Evolutionary conservation across 2,797 vertebrate genomes (phyloP).

Genomic region (Pangasius macronema): DNA sequence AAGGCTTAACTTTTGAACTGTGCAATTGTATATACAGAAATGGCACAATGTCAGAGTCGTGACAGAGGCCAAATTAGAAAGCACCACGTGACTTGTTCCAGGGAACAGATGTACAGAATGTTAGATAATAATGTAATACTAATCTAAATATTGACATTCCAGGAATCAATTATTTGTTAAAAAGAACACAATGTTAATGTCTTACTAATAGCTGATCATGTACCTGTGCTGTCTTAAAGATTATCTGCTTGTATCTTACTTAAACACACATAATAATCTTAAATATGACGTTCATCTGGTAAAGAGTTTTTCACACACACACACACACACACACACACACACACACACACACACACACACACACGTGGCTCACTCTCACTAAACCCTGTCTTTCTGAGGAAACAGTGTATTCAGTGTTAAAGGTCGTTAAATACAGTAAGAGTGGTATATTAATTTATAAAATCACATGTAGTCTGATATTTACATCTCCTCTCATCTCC

Average conservation of each 20-base stretch:
- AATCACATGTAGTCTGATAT: not conserved
- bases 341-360: too few species aligned
- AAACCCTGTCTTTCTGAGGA: not conserved
- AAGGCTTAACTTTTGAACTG: not conserved
- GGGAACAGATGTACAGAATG: not conserved
- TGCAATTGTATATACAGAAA: not conserved
- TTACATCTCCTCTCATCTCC: conserved; percentile 8
- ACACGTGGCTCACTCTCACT: not conserved
- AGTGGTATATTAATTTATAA: not conserved
- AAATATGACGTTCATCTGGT: not conserved
- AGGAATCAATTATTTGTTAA: not conserved
- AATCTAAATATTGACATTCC: not conserved
- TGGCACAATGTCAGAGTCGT: not conserved
- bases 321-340: not conserved
- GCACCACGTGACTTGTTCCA: not conserved
- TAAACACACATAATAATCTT: not conserved
- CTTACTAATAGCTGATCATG: not conserved
- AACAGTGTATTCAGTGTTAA: not conserved
- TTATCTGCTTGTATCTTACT: not conserved
- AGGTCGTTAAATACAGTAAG: not conserved
- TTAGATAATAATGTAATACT: not conserved
- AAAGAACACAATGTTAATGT: not conserved
- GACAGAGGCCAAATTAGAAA: not conserved
- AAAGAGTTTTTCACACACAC: not conserved
- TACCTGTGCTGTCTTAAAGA: not conserved